Base-by-base conservation (phyloP, 2,113 vertebrate genomes). In the Amblyopsis rosae region DNA sequence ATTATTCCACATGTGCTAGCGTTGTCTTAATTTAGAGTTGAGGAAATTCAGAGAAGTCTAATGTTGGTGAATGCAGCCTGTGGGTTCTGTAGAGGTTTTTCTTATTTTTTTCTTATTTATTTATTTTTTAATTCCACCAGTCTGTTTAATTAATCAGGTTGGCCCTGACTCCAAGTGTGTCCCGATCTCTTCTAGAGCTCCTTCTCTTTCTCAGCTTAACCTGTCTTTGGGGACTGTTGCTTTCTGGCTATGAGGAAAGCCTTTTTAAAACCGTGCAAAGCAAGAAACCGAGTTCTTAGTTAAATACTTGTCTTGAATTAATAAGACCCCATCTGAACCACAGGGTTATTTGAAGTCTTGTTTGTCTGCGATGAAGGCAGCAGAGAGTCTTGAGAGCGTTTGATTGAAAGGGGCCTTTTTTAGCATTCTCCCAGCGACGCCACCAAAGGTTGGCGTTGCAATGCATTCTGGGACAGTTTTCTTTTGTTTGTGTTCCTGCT, bases 391-490 rank as follows among this genome's bases (percentile, higher is more conserved):
- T 69, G 71, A 73, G 50, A 3, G 65, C 85, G 82, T 88, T 76
- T 87, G 84, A 90, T 89, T 84, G 79, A 83, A 90, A 88, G 83
- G 79, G 70, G 82, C 79, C 65, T 79, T 86, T 77, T 85, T 85
- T 79, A 81, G 67, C 69, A 82, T 82, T 88, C 86, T 65, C 65
- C 68, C 77, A 68, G 64, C 59, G 60, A 68, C 72, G 53, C 77
- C 78, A 71, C 77, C 78, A 71, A 81, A 85, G 77, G 67, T 81
- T 80, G 80, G 73, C 81, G 65, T 80, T 32, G 74, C 57, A 49
- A 33, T 16, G 67, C 70, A 73, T 81, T 77, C 77, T 72, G 60
- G 63, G 79, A 11, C 69, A 49, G 57, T 74, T 80, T 80, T 66
- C 73, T 56, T 86, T 86, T 85, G 73, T 76, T 84, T 73, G 33